Percentiles rank a stretch among this genome's conserved stretches.
Conservation (phyloP, 2,888 invertebrate genomes). For the Plebejus anna region DNA sequence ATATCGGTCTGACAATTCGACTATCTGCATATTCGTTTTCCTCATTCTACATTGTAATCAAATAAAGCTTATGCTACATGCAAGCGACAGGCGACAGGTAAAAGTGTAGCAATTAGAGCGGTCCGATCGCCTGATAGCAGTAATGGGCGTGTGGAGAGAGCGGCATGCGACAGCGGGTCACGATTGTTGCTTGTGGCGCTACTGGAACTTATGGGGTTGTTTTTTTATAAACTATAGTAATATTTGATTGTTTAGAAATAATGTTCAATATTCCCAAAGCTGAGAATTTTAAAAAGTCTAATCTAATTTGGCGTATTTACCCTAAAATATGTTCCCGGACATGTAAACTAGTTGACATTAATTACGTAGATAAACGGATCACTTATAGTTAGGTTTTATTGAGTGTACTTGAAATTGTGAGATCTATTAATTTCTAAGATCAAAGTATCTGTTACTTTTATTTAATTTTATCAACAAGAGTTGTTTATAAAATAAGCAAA, state of each 20-base stretch:
- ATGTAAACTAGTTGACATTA: no score
- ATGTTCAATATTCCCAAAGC: no score
- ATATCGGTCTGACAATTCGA: neutral
- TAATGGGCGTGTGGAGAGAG: conserved; percentile 65
- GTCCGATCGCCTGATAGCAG: conserved; percentile 62
- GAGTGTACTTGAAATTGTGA: neutral
- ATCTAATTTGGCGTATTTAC: no score
- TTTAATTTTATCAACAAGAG: neutral
- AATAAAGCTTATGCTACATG: conserved; percentile 23
- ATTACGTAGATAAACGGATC: no score
- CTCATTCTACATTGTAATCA: conserved; percentile 4
- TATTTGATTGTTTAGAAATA: neutral
- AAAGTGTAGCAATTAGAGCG: conserved; percentile 66
- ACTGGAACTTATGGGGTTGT: neutral
- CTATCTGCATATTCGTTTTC: neutral
- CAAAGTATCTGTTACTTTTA: neutral
- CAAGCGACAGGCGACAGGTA: conserved; percentile 40
- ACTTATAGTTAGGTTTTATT: neutral
- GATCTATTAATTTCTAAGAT: neutral
- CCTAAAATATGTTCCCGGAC: no score
- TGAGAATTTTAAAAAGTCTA: no score
- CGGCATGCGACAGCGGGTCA: conserved; percentile 37
- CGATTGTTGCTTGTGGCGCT: neutral
- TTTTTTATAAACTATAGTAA: neutral
- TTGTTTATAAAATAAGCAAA: neutral